Evolutionary conservation across 2,797 vertebrate species (phyloP).

Genomic region (Chrysolophus pictus): DNA sequence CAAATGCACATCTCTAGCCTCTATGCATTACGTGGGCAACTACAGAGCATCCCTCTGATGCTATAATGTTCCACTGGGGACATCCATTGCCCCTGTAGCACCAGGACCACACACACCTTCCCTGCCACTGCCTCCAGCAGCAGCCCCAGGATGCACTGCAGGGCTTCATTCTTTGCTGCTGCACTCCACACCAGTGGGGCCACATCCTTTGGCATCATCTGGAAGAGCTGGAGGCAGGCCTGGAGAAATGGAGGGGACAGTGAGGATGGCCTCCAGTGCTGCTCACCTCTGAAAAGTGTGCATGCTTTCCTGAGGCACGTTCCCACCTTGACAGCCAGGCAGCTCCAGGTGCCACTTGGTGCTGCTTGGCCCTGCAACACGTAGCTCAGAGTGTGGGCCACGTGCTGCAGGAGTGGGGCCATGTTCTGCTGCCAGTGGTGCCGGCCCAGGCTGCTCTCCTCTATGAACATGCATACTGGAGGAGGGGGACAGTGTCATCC

Average conservation of each 20-base stretch:
- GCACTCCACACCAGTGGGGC: conserved; percentile 79
- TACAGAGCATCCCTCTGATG: neutral
- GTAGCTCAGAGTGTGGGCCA: conserved; percentile 77
- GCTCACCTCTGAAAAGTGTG: too few relatives aligned
- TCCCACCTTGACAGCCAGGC: conserved; percentile 85
- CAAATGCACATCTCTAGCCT: neutral
- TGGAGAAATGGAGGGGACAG: conserved; percentile 42
- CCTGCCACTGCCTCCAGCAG: conserved; percentile 82
- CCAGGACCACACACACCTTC: conserved; percentile 75
- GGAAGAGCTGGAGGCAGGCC: conserved; percentile 90
- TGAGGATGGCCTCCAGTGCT: too few relatives aligned
- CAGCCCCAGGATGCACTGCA: conserved; percentile 83
- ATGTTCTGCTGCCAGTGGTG: conserved; percentile 78
- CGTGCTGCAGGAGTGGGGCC: conserved; percentile 73
- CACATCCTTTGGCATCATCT: conserved; percentile 79
- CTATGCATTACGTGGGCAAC: neutral
- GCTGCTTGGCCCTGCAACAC: conserved; percentile 74
- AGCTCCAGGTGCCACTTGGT: conserved; percentile 71
- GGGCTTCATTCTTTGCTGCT: neutral
- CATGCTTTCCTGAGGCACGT: neutral
- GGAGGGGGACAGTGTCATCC: neutral
- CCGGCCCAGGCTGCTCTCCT: conserved; percentile 83
- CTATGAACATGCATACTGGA: conserved; percentile 86
- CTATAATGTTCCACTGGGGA: neutral
- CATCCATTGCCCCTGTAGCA: rapidly evolving